A percentile compares a stretch with the other conserved stretches of the same genome.
Conservation (phyloP, 2,888 invertebrate genomes). For the Heliconius charithonia region DNA sequence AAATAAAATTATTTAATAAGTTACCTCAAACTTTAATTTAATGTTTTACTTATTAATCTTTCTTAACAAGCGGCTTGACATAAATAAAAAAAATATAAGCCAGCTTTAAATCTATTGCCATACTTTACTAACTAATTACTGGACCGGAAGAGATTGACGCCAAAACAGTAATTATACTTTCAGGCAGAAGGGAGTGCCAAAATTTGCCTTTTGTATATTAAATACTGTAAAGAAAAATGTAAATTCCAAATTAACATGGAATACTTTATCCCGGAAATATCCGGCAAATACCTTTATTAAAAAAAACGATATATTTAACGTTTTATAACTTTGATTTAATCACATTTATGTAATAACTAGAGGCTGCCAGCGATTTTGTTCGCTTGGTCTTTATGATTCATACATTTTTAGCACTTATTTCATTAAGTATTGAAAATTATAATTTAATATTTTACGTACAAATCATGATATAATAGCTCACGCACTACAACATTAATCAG, state of each 20-base stretch:
- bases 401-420: background rate
- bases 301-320: background rate
- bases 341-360: background rate
- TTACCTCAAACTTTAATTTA: too few species aligned
- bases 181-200: background rate
- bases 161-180: constrained; percentile 6
- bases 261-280: background rate
- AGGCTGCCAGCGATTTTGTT: too few species aligned
- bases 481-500: constrained; percentile 62
- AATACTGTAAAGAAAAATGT: background rate
- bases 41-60: too few species aligned
- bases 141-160: constrained; percentile 12
- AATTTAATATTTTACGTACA: background rate
- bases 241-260: too few species aligned
- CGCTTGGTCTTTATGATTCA: too few species aligned
- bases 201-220: constrained; percentile 1
- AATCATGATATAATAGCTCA: constrained; percentile 44
- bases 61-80: background rate
- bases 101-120: background rate
- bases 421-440: background rate
- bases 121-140: constrained; percentile 15
- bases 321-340: background rate
- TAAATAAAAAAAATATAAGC: background rate
- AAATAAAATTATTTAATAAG: too few species aligned
- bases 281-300: background rate